A percentile compares a stretch with the other conserved stretches of the same genome.
These are phyloP conservation scores for Caenorhabditis panamensis DNA, from an alignment of 2,888 invertebrate species.

Conservation along the genomic window DNA sequence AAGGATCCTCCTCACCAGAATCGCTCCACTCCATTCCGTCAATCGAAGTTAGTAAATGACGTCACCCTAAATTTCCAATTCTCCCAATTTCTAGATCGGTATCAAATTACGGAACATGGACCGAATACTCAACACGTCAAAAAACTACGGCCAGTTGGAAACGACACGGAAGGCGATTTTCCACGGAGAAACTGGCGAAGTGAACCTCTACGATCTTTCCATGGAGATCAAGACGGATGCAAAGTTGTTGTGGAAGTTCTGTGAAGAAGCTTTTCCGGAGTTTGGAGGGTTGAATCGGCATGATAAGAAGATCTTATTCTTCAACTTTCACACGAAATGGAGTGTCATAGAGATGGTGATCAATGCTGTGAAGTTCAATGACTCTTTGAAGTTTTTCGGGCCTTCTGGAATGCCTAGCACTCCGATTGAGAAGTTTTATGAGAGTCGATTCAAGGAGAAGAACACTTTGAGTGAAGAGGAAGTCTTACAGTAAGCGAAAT, in stretches of 20 bases:
- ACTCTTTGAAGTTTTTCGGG: constrained; percentile 29
- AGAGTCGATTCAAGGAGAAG: constrained; percentile 11
- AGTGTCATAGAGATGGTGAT: constrained; percentile 40
- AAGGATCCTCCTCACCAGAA: constrained; percentile 12
- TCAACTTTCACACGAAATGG: constrained; percentile 51
- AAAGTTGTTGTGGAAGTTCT: constrained; percentile 45
- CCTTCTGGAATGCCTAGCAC: constrained; percentile 28
- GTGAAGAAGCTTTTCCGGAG: constrained; percentile 43
- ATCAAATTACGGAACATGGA: constrained; percentile 19
- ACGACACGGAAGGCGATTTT: constrained; percentile 30
- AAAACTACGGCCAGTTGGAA: constrained; percentile 30
- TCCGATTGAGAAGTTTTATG: constrained; percentile 35
- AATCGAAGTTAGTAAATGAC: constrained; percentile 11
- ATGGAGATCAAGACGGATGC: constrained; percentile 47
- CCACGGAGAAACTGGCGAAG: not conserved
- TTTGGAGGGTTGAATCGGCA: constrained; percentile 12
- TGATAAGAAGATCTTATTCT: constrained; percentile 43
- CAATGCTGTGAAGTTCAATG: constrained; percentile 19
- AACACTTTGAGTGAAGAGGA: constrained; percentile 34
- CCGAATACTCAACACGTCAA: not conserved
- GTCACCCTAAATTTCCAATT: not conserved
- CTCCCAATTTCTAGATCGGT: not conserved
- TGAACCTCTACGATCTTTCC: constrained; percentile 38
- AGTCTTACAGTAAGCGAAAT: constrained; percentile 26
- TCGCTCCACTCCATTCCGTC: not conserved